phyloP scores from a whole-genome alignment of 2,797 vertebrate species.

The Aotus griseimembra region DNA sequence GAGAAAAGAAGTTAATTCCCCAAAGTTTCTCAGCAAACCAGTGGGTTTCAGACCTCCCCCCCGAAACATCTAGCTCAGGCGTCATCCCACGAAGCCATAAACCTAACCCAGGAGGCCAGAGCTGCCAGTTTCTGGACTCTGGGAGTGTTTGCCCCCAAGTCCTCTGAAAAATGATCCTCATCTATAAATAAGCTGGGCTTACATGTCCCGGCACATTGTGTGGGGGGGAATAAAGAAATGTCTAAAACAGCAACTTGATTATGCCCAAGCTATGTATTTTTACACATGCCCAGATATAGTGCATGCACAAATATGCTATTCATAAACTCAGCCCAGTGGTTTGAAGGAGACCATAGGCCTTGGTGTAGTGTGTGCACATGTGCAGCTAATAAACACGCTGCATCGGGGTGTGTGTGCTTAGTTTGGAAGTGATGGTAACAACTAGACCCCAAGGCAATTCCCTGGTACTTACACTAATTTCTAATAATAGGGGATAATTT shows the following conservation, averaged over 20 bases:
- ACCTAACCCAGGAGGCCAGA: conserved; percentile 33
- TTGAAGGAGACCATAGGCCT: conserved; percentile 1
- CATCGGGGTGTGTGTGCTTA: background rate
- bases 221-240: conserved; percentile 82
- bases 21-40: background rate
- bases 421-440: background rate
- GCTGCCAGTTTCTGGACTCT: conserved; percentile 51
- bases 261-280: conserved; percentile 63
- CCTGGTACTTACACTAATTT: conserved; percentile 14
- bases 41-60: background rate
- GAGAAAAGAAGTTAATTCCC: background rate
- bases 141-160: conserved; percentile 49
- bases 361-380: background rate
- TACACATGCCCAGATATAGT: conserved; percentile 35
- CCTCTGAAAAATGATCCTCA: conserved; percentile 85
- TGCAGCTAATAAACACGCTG: background rate
- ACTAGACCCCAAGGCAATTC: conserved; percentile 19
- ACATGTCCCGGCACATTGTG: conserved; percentile 81
- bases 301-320: conserved; percentile 25
- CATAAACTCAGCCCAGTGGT: background rate
- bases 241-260: conserved; percentile 57
- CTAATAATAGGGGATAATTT: conserved; percentile 43
- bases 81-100: background rate
- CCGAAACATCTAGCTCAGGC: background rate
- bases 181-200: conserved; percentile 85